Base-by-base conservation (phyloP, 2,797 vertebrate genomes). In the Zenarchopterus dispar region DNA sequence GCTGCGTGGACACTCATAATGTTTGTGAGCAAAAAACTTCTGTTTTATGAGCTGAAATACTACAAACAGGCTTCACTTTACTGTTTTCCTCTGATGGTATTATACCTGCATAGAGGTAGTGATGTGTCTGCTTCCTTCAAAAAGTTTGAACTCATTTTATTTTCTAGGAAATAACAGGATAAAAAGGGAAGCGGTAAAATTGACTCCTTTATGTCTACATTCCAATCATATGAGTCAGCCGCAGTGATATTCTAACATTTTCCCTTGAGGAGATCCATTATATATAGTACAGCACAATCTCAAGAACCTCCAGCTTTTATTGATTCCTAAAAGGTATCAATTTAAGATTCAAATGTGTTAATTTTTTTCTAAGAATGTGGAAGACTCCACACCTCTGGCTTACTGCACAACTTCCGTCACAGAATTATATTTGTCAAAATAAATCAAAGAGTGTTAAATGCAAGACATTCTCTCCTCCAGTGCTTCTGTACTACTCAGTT, bases 201-300 rank as follows among this genome's bases (percentile, higher is more conserved):
- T 62, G 72, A 77, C 75, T 84, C 64, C 43, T 52, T 81, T 85
- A 71, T 67, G 64, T 83, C 82, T 81, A 77, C 69, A 46, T 56
- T 67, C 67, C 75, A 86, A 70, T 86, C 77, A 75, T 46, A 78
- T 75, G 48, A 67, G 56, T 69, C 68, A 80, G 73, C 56, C 73
- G 70, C 75, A 75, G 82, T 76, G 67, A 81, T 84, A 84, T 80
- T 66, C 56, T 73, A 6, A 75, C 23, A 16, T 47, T 24, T 51
- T 36, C n/a, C 24, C 18, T 33, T 53, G 8, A 45, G 46, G 71
- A 53, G 61, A 67, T 70, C 50, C 77, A 67, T 86, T 79, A 82
- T 84, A 59, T 67, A 53, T 67, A 67, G 62, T 49, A 43, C 47
- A 73, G 69, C 53, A 42, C 49, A 68, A 56, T 74, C 48, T 67